phyloP scores from a whole-genome alignment of 2,113 vertebrate genomes.

The Strigops habroptila region DNA sequence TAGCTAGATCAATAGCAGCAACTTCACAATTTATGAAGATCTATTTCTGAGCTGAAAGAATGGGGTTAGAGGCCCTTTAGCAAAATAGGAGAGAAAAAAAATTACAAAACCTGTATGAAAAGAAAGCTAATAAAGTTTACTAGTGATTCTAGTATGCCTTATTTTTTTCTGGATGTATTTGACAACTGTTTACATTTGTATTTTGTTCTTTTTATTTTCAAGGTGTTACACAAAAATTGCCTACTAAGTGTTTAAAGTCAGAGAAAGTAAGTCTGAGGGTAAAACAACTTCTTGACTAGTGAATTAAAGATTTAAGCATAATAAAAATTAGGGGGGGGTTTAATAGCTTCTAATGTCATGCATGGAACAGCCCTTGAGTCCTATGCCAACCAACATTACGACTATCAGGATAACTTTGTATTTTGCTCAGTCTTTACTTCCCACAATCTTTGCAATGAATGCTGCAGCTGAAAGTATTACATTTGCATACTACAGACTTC shows the following conservation, averaged over 20 bases:
- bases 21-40: not conserved
- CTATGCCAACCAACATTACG: not conserved
- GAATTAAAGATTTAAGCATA: not conserved
- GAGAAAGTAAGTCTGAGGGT: not conserved
- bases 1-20: not conserved
- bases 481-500: not conserved
- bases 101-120: not conserved
- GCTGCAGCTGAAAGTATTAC: not conserved
- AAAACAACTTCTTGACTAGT: not conserved
- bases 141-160: not conserved
- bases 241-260: not conserved
- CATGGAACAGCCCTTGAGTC: not conserved
- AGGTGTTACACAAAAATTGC: not conserved
- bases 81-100: not conserved
- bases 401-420: not conserved
- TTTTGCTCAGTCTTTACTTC: not conserved
- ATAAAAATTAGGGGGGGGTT: accelerated
- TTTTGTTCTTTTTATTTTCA: not conserved
- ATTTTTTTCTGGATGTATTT: not conserved
- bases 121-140: not conserved
- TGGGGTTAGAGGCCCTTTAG: not conserved
- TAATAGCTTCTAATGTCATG: not conserved
- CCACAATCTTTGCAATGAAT: not conserved
- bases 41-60: not conserved
- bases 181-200: not conserved